Evolutionary conservation across 2,888 invertebrate species (phyloP), one percentile per base, ranked within the genome.

Genomic region (Cistogaster globosa): DNA sequence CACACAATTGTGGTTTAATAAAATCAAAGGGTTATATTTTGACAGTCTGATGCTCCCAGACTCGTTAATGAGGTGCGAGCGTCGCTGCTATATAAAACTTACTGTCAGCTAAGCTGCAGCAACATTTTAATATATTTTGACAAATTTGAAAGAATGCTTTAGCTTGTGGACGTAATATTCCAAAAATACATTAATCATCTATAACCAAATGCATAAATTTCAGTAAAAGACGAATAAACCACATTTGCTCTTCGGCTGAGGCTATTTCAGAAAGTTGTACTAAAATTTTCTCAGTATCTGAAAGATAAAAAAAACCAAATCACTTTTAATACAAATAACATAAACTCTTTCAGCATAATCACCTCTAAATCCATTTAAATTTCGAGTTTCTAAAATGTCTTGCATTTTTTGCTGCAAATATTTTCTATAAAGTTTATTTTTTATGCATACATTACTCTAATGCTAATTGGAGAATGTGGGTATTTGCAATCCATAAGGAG

Each of bases 1-100:
- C 96, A 6, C 97, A 96, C 63, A 98, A 93, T 98, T 98, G 98
- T 0, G 98, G 98, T 72, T 96, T 94, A 89, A 98, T 96, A 1
- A 97, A 95, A 72, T 94, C 94, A 91, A 97, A 97, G 14, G 98
- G 91, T 84, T 94, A 93, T 62, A 97, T 94, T 3, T 86, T 78
- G 0, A 88, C 69, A 18, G 88, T 88, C 76, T 16, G 87, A 42
- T n/a, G 83, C 76, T 62, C 80, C 84, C 9, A 87, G 74, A 4
- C 51, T 83, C 14, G 86, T 67, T 11, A 74, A 53, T n/a, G 84
- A 79, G 16, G 68, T 18, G n/a, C 69, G 32, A 1, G 42, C 18
- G 48, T 16, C 2, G 18, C 22, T 0, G 36, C 18, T 0, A 88
- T 7, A 57, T 45, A 32, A 91, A 58, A n/a, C n/a, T n/a, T n/a